phyloP scores from a whole-genome alignment of 2,888 invertebrate species.

The Tridacna gigas region DNA sequence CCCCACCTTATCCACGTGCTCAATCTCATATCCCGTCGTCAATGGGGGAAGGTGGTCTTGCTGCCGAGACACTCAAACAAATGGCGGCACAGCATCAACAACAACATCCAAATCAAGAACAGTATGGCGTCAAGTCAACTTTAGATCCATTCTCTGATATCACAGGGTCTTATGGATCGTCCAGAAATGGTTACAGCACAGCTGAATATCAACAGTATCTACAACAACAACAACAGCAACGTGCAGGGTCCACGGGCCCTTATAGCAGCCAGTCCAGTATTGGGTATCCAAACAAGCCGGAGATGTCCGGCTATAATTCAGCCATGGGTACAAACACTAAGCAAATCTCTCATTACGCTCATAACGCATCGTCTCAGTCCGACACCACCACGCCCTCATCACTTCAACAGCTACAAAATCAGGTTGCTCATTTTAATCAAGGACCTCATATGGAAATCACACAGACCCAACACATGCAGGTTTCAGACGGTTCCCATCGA shows the following conservation, averaged over 20 bases:
- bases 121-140: conserved; percentile 76
- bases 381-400: conserved; percentile 73
- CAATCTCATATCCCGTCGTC: conserved; percentile 46
- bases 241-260: conserved; percentile 45
- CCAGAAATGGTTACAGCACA: conserved; percentile 58
- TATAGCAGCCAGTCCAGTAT: conserved; percentile 42
- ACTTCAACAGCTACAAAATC: conserved; percentile 82
- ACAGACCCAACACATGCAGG: conserved; percentile 90
- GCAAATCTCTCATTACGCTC: conserved; percentile 82
- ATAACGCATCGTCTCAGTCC: conserved; percentile 68
- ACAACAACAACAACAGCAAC: conserved; percentile 29
- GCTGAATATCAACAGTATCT: conserved; percentile 48
- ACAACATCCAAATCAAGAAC: conserved; percentile 62
- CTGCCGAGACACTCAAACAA: conserved; percentile 97
- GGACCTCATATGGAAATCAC: conserved; percentile 91
- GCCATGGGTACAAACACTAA: conserved; percentile 75
- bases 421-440: conserved; percentile 91
- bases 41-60: conserved; percentile 89
- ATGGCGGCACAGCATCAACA: conserved; percentile 96
- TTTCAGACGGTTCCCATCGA: conserved; percentile 77
- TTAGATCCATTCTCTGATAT: conserved; percentile 66
- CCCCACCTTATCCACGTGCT: conserved; percentile 61
- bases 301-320: conserved; percentile 29
- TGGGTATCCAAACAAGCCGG: conserved; percentile 57
- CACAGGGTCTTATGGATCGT: conserved; percentile 52